A percentile compares a stretch with the other conserved stretches of the same genome.
Conservation (phyloP, 2,113 vertebrate genomes). For the Xenopus laevis region DNA sequence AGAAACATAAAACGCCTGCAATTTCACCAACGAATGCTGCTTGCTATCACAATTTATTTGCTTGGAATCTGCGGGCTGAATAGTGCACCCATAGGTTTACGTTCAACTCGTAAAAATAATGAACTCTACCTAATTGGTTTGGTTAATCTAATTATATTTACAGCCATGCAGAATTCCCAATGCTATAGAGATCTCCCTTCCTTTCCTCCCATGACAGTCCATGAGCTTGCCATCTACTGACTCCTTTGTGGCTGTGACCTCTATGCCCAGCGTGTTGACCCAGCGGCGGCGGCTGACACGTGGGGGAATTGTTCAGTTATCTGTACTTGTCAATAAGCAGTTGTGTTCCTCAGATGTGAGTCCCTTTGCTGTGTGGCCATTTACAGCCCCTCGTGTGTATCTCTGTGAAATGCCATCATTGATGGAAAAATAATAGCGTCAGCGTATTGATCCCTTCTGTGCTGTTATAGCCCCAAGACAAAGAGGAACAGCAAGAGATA, state of each 20-base stretch:
- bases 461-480: constrained; percentile 40
- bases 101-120: constrained; percentile 7
- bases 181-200: neutral
- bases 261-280: constrained; percentile 9
- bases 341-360: constrained; percentile 34
- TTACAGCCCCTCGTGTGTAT: constrained; percentile 17
- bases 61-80: neutral
- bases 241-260: constrained; percentile 18
- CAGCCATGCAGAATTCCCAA: neutral
- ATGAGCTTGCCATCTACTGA: neutral
- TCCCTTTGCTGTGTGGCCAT: constrained; percentile 30
- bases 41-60: too few relatives aligned
- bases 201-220: neutral
- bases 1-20: neutral
- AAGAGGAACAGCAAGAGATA: constrained; percentile 19
- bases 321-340: constrained; percentile 28
- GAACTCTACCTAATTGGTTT: constrained; percentile 2
- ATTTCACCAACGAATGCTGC: neutral
- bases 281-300: constrained; percentile 23
- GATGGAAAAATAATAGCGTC: constrained; percentile 43
- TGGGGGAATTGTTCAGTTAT: constrained; percentile 17
- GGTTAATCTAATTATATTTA: neutral
- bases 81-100: neutral
- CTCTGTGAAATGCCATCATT: constrained; percentile 20
- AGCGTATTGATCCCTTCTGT: constrained; percentile 27